Evolutionary conservation across 2,113 vertebrate genomes (phyloP), one percentile per base, ranked within the genome.

Genomic region (Epinephelus fuscoguttatus): DNA sequence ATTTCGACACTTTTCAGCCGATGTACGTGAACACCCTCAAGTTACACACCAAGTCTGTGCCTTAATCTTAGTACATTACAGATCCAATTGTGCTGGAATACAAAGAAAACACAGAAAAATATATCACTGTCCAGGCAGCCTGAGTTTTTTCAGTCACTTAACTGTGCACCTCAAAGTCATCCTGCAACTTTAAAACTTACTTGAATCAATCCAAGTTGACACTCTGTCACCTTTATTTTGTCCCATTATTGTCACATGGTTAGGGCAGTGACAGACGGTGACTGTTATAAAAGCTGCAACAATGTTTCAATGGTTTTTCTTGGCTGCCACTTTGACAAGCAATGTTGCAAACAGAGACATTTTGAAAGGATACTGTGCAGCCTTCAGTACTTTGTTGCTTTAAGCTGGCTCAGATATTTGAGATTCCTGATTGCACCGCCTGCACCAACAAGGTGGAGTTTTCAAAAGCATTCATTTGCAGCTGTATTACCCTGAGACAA

Each of bases 321-420:
- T 57, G 23, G 80, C 47, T 49, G 37, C n/a, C 59, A 63, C 47
- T 50, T 71, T 63, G 23, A 63, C 23, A 30, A 21, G 33, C 17
- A 1, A 5, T 25, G 2, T 14, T 5, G 11, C 14, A 45, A 21
- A 30, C n/a, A 2, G 12, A 62, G 37, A 25, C 23, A 4, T 7
- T 60, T 5, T 49, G 12, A 53, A 45, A 57, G 61, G 21, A 42
- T 40, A 6, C 12, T 12, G 30, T 61, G 37, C 47, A 17, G 6
- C 14, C 13, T 53, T 7, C 4, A 61, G 45, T 23, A n/a, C 18
- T 53, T 25, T 45, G 27, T 69, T 40, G 19, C 33, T 55, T 45
- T 25, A 27, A 55, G 45, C 4, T 6, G 6, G 23, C 33, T 45
- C 1, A 1, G 17, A n/a, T 62, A 30, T 37, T 49, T n/a, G 42